Base-by-base conservation (phyloP, 2,797 vertebrate species). In the Crypturellus tataupa region DNA sequence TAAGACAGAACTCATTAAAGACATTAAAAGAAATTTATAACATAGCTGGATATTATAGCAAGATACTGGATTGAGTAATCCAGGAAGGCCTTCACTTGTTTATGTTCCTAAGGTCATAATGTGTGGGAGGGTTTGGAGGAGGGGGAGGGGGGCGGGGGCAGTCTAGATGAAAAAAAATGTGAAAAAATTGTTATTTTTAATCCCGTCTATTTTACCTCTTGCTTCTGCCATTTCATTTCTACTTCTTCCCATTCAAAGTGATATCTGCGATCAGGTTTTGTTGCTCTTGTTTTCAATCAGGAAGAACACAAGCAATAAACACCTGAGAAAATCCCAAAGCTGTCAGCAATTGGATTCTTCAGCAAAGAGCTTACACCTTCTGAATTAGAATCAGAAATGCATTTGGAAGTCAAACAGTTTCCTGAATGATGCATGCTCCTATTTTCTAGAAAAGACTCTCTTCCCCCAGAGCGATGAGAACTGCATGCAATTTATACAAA, bases 381-480 rank as follows among this genome's bases (percentile, higher is more conserved):
- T 70, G 82, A 89, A 65, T 46, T 84, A 71, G 72, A 95, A 87
- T 93, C 63, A 97, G 76, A 93, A 92, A 92, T 76, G 4, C 56
- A 72, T 89, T 87, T 89, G 89, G 93, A 94, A 95, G 85, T 91
- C 79, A 93, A 91, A 65, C n/a, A 56, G 47, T 75, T 92, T 90
- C 60, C 78, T 90, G 75, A 80, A 77, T 76, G 82, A 87, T 91
- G 49, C 49, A 67, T 39, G n/a, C 89, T 94, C 53, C 69, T 85
- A 39, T 85, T 95, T 95, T 89, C 55, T 69, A 85, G 44, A 85
- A 62, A 69, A 89, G 64, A 65, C 20, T 87, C 40, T 37, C 0
- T 6, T 87, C 16, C 62, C 84, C 70, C 20, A 76, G 67, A 72
- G 81, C 87, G 87, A 87, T 27, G n/a, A 78, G 60, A 58, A 62